Conservation (phyloP, 2,888 invertebrate species). For the Allophyes oxyacanthae region DNA sequence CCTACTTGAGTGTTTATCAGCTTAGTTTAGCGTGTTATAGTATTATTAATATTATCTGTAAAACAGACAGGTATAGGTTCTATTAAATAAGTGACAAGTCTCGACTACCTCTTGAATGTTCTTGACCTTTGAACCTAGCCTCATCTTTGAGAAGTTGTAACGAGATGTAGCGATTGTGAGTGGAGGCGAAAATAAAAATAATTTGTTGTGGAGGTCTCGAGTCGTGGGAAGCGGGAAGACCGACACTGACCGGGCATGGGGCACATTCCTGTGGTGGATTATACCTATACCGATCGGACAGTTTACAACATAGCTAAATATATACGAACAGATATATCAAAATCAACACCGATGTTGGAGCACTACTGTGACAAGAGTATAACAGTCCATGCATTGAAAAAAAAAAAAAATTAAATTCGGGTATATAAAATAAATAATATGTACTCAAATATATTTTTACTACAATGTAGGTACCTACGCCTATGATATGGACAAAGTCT, state of each 20-base stretch:
- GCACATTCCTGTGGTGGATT: conserved; percentile 59
- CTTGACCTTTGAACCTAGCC: conserved; percentile 69
- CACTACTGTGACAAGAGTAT: too few relatives aligned
- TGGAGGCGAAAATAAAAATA: conserved; percentile 62
- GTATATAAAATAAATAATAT: too few relatives aligned
- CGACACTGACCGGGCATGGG: conserved; percentile 61
- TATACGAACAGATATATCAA: conserved; percentile 22
- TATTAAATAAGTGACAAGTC: too few relatives aligned
- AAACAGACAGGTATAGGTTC: not conserved
- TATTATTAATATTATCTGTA: conserved; percentile 3
- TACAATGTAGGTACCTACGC: too few relatives aligned
- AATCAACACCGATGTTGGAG: not conserved
- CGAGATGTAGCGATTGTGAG: conserved; percentile 56
- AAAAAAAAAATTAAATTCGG: not conserved
- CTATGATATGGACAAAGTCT: too few relatives aligned
- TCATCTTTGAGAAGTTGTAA: conserved; percentile 49
- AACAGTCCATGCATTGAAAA: not conserved
- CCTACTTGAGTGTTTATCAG: conserved; percentile 13
- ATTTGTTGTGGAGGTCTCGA: conserved; percentile 38
- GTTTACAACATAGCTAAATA: conserved; percentile 14
- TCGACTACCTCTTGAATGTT: conserved; percentile 59
- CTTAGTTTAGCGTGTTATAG: conserved; percentile 7
- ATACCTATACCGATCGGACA: conserved; percentile 6
- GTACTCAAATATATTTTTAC: too few relatives aligned
- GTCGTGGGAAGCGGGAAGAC: conserved; percentile 51